phyloP scores from a whole-genome alignment of 1,140 invertebrate genomes.

The Globodera rostochiensis region DNA sequence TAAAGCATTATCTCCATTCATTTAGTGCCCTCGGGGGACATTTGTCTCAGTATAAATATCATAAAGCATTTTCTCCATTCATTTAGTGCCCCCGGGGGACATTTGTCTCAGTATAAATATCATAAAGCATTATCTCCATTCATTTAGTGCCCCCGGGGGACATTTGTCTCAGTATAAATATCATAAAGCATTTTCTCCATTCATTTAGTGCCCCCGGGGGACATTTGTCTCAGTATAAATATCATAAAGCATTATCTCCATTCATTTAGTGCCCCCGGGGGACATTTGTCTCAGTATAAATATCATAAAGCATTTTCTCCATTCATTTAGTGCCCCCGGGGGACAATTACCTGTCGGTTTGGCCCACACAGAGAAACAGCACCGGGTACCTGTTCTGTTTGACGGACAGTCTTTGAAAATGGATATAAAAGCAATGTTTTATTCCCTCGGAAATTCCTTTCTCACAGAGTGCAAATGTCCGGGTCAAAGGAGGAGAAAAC shows the following conservation, averaged over 20 bases:
- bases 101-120: background rate
- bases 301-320: background rate
- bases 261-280: background rate
- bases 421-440: background rate
- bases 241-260: background rate
- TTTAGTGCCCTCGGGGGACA: background rate
- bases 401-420: slow-evolving; percentile 55
- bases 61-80: background rate
- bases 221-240: background rate
- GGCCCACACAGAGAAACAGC: slow-evolving; percentile 61
- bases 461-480: slow-evolving; percentile 65
- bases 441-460: slow-evolving; percentile 42
- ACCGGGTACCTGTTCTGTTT: slow-evolving; percentile 65
- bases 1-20: background rate
- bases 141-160: background rate
- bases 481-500: slow-evolving; percentile 66
- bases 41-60: background rate
- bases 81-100: background rate
- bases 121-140: background rate
- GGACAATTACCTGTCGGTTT: slow-evolving; percentile 38
- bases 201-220: background rate
- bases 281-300: background rate
- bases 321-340: background rate
- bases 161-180: background rate
- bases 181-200: background rate